Evolutionary conservation across 2,888 invertebrate species (phyloP).

Genomic region (Lamproptera curius): DNA sequence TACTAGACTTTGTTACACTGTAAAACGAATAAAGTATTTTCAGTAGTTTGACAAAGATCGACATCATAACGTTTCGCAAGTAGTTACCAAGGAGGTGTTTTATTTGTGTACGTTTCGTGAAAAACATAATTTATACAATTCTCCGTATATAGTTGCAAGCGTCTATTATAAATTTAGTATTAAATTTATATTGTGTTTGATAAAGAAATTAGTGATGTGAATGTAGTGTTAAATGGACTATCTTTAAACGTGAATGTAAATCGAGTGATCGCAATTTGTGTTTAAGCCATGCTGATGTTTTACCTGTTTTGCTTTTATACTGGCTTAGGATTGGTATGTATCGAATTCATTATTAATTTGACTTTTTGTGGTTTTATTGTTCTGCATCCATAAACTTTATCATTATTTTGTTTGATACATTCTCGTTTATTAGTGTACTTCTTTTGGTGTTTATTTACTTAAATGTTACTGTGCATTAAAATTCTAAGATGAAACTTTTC

Average conservation of each 20-base stretch:
- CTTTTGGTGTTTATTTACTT: too few relatives aligned
- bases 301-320: conserved; percentile 29
- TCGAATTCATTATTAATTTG: not conserved
- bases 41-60: conserved; percentile 60
- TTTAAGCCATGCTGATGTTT: conserved; percentile 47
- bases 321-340: conserved; percentile 40
- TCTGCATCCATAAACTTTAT: not conserved
- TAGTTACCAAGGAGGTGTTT: conserved; percentile 58
- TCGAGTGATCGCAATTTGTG: conserved; percentile 41
- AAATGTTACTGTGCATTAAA: too few relatives aligned
- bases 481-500: too few relatives aligned
- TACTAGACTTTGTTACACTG: too few relatives aligned
- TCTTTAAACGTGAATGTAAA: conserved; percentile 30
- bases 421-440: too few relatives aligned
- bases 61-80: conserved; percentile 66
- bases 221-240: conserved; percentile 29
- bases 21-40: conserved; percentile 22
- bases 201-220: conserved; percentile 40
- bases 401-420: not conserved
- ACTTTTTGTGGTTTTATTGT: not conserved
- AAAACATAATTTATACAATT: conserved; percentile 44
- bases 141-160: conserved; percentile 25
- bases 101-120: conserved; percentile 66
- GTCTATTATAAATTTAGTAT: conserved; percentile 23
- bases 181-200: conserved; percentile 34